Conservation (phyloP, 2,113 vertebrate species). For the Lepisosteus oculatus region DNA sequence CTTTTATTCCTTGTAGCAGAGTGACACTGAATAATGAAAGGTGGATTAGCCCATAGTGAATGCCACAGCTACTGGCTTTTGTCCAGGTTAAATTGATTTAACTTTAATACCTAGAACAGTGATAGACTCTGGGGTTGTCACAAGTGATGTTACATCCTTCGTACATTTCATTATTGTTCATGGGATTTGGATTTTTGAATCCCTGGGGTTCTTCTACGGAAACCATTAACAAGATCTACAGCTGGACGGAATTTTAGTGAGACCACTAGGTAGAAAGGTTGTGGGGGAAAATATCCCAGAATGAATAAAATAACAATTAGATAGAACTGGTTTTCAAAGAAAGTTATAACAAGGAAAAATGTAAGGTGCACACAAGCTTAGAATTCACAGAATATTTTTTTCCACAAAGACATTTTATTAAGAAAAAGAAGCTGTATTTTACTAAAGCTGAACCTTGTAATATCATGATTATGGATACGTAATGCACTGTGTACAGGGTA, state of each 20-base stretch:
- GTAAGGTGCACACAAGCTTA: too few relatives aligned
- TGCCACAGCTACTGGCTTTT: conserved; percentile 47
- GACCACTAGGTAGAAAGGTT: too few relatives aligned
- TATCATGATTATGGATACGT: too few relatives aligned
- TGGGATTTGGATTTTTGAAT: not conserved
- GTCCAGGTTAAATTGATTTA: conserved; percentile 51
- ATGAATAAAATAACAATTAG: too few relatives aligned
- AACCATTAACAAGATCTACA: conserved; percentile 21
- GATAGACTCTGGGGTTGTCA: conserved; percentile 33
- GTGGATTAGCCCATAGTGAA: conserved; percentile 41
- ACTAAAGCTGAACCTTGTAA: too few relatives aligned
- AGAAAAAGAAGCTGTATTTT: not conserved
- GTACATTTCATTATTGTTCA: not conserved
- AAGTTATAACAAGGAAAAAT: too few relatives aligned
- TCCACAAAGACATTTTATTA: not conserved
- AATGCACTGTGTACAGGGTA: too few relatives aligned
- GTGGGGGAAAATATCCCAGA: too few relatives aligned
- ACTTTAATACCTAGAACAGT: conserved; percentile 54
- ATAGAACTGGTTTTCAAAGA: too few relatives aligned
- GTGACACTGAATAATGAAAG: conserved; percentile 57
- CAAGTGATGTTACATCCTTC: not conserved
- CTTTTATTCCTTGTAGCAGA: conserved; percentile 47
- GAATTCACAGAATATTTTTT: not conserved
- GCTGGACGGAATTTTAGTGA: too few relatives aligned
- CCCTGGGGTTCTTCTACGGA: conserved; percentile 16